Base-by-base conservation (phyloP, 1,140 invertebrate species). In the Hestina assimilis region DNA sequence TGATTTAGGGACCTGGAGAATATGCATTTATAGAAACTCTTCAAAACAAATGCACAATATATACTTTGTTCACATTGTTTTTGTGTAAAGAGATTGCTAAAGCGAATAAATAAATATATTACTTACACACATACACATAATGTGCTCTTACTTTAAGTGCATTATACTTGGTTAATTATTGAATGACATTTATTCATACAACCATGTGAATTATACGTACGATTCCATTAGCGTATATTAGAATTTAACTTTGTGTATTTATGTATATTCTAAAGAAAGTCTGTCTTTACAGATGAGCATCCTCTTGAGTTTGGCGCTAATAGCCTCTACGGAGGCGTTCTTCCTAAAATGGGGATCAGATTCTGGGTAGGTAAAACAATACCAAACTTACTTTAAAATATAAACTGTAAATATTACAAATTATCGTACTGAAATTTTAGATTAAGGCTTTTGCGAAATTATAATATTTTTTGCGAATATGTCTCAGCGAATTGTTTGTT, bases 321-420 rank as follows among this genome's bases (percentile, higher is more conserved):
- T 88, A 1, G 71, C 80, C 2, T 71, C 82, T 4, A 71, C 77
- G 4, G 79, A 88, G 40, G 83, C 81, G 2, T 89, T 89, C 56
- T 89, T 89, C 69, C 60, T 89, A 31, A 83, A 87, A 66, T 89
- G 86, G 88, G 85, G 85, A 4, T 83, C 86, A 14, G 88, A 89
- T 65, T 68, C 87, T 26, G 59, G 81, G 86, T 89, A 78, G 66
- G 83, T 85, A 63, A 45, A 21, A 38, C 4, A 28, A 6, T 28
- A 28, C 24, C 24, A 9, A 7, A 7, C n/a, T 28, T 28, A 28
- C 5, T n/a, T n/a, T n/a, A n/a, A n/a, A n/a, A 28, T 1, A 28
- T 28, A 28, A 8, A 28, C 24, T 28, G 6, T 6, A 6, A n/a
- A 9, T 28, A 28, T 28, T 9, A 28, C 8, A 9, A 9, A 28